Base-by-base conservation (phyloP, 2,797 vertebrate genomes). In the Notoglanidium macrostoma region DNA sequence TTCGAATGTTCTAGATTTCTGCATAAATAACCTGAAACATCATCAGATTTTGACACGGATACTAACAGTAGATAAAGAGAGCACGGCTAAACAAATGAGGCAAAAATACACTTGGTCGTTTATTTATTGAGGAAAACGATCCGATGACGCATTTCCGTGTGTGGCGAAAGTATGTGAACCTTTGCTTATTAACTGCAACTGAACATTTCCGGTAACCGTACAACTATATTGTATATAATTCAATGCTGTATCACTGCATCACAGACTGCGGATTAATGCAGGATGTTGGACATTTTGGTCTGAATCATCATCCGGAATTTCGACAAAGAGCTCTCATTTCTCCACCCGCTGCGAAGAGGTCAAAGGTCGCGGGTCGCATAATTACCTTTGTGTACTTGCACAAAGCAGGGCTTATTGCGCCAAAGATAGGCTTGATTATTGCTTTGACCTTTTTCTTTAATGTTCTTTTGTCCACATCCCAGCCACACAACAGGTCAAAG, bases 401-500 rank as follows among this genome's bases (percentile, higher is more conserved):
- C 89, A 91, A 89, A 88, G 87, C 54, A 23, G 40, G 46, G 26
- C 83, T 87, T 87, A 86, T 84, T 84, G 40, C 68, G 14, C 67
- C 84, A 32, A 89, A 90, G 85, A 88, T 85, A 54, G 59, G 81
- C 68, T 76, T 70, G 82, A 88, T 89, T 88, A 89, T 86, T 59
- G 87, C 86, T 54, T 26, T 59, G 70, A 84, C 67, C 84, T 86
- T 55, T 85, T 55, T 87, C 74, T 87, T 84, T 85, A 76, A 90
- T 72, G 84, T 79, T 68, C 65, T 61, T 88, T 87, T 87, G 88
- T 91, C 85, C 57, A 6, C 44, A 26, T 70, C 82, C 65, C 74
- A 59, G 46, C 85, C 67, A 84, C 63, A 23, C 46, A 61, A 78
- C 80, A 63, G 87, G 89, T 88, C 87, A 88, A 23, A 67, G 83